These are phyloP conservation scores for Vidua chalybeata DNA, from an alignment of 2,113 vertebrate genomes.

Conservation along the genomic window DNA sequence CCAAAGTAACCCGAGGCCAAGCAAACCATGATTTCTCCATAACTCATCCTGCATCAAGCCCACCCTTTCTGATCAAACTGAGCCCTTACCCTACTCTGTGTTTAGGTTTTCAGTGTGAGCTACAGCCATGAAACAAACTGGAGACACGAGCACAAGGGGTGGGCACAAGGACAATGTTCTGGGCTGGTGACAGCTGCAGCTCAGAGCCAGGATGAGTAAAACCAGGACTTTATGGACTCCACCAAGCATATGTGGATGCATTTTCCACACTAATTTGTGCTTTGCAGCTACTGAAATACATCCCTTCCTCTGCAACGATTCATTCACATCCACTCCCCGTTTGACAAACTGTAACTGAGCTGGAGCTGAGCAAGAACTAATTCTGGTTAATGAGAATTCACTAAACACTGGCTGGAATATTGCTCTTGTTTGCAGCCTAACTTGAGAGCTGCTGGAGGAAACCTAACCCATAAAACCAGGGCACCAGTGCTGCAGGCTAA, in stretches of 20 bases:
- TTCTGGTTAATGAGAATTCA: neutral
- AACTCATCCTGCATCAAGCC: neutral
- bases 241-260: neutral
- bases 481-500: neutral
- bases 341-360: neutral
- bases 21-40: neutral
- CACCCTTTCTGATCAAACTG: accelerated
- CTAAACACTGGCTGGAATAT: neutral
- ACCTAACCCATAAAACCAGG: neutral
- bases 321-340: neutral
- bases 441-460: neutral
- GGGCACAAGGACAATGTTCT: accelerated
- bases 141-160: neutral
- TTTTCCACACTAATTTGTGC: neutral
- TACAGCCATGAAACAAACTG: neutral
- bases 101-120: neutral
- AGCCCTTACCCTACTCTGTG: neutral
- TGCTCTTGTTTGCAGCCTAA: neutral
- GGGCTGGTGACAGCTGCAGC: neutral
- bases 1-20: neutral
- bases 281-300: neutral
- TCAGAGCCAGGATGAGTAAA: neutral
- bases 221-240: accelerated
- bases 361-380: neutral
- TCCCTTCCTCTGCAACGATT: neutral